Percentiles rank a stretch among this genome's conserved stretches.
These are phyloP conservation scores for Tamandua tetradactyla DNA, from an alignment of 2,797 vertebrate genomes.

Conservation along the genomic window DNA sequence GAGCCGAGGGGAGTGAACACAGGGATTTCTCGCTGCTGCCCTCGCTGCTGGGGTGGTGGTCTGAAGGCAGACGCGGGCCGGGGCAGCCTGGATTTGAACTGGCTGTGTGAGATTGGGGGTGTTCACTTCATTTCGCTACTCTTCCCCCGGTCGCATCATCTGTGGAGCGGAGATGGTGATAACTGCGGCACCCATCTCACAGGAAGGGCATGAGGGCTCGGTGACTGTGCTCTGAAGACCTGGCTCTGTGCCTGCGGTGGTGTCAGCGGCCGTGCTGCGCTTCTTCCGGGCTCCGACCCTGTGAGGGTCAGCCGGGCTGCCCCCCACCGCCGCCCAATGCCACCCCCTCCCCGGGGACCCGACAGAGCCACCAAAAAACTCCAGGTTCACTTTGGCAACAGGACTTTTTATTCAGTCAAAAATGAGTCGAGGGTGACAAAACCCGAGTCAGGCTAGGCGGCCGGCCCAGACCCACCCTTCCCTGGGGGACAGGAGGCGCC, in stretches of 20 bases:
- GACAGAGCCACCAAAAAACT: background rate
- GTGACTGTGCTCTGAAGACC: accelerated
- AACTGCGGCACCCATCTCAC: background rate
- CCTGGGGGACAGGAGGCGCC: background rate
- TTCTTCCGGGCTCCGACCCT: background rate
- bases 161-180: background rate
- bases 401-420: constrained; percentile 82
- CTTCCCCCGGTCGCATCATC: background rate
- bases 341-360: background rate
- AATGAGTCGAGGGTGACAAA: constrained; percentile 53
- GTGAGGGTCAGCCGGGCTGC: background rate
- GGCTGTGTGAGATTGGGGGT: background rate
- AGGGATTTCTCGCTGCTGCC: background rate
- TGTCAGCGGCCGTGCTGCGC: background rate
- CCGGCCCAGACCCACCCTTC: background rate
- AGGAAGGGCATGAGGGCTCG: background rate
- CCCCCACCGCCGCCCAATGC: background rate
- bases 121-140: background rate
- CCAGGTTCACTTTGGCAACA: constrained; percentile 86
- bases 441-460: background rate
- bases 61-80: background rate
- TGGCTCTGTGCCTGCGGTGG: background rate
- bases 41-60: accelerated
- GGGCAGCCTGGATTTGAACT: background rate
- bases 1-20: background rate